A percentile compares a stretch with the other conserved stretches of the same genome.
phyloP scores from a whole-genome alignment of 2,888 invertebrate species.

The Polydrusus tereticollis region DNA sequence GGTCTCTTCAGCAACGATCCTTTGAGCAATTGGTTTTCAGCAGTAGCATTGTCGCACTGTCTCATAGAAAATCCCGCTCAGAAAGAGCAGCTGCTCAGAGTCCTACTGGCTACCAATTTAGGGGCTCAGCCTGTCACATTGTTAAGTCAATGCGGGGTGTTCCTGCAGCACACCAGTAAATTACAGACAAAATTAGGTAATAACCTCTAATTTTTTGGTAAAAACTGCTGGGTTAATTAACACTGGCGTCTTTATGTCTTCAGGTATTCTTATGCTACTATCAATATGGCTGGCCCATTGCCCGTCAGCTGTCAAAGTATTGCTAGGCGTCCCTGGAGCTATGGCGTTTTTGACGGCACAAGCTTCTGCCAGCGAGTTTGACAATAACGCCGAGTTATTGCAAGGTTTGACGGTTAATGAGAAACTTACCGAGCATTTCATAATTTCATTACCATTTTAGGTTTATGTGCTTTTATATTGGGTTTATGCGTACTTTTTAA shows the following conservation, averaged over 20 bases:
- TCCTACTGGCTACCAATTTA: slow-evolving; percentile 87
- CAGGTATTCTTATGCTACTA: slow-evolving; percentile 89
- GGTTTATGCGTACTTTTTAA: slow-evolving; percentile 93
- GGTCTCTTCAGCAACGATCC: slow-evolving; percentile 91
- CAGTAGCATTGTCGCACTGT: slow-evolving; percentile 91
- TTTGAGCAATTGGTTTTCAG: slow-evolving; percentile 95
- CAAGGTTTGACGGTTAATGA: slow-evolving; percentile 45
- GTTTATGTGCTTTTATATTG: slow-evolving; percentile 83
- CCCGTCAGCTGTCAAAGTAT: slow-evolving; percentile 83
- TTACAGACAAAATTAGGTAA: slow-evolving; percentile 80
- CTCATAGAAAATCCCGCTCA: slow-evolving; percentile 87
- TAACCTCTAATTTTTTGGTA: not conserved
- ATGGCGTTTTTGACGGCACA: slow-evolving; percentile 89
- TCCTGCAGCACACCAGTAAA: slow-evolving; percentile 86
- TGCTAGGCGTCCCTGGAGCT: slow-evolving; percentile 78
- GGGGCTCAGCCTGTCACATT: slow-evolving; percentile 90
- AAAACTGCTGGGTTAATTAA: not conserved
- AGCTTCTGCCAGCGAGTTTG: slow-evolving; percentile 86
- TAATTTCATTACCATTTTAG: slow-evolving; percentile 23
- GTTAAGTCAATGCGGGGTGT: slow-evolving; percentile 87
- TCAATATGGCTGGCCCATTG: slow-evolving; percentile 91
- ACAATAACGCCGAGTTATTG: slow-evolving; percentile 89
- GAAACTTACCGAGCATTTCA: not conserved
- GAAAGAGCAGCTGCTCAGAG: slow-evolving; percentile 92
- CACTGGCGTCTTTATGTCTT: not conserved